Evolutionary conservation across 2,113 vertebrate species (phyloP).

Genomic region (Platichthys stellatus): DNA sequence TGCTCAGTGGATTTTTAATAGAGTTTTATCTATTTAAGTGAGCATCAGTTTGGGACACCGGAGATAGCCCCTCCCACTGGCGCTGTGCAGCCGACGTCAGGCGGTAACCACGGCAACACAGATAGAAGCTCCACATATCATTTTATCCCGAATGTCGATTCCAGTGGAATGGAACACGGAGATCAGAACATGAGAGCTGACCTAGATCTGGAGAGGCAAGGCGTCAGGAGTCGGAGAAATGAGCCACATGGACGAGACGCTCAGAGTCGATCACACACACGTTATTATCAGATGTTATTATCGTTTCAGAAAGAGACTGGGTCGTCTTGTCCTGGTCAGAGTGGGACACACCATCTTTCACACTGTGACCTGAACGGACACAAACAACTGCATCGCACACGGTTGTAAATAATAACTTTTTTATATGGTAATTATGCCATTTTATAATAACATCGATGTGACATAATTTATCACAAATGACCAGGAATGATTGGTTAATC

Average conservation of each 20-base stretch:
- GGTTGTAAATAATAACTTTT: too few relatives aligned
- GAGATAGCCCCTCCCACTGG: slow-evolving; percentile 34
- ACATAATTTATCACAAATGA: too few relatives aligned
- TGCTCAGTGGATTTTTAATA: not conserved
- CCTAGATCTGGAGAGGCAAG: slow-evolving; percentile 63
- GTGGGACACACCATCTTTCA: not conserved
- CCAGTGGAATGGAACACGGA: slow-evolving; percentile 50
- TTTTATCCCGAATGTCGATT: slow-evolving; percentile 53
- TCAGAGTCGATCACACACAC: too few relatives aligned
- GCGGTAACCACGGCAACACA: slow-evolving; percentile 65
- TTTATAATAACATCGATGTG: too few relatives aligned
- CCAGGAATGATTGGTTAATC: too few relatives aligned
- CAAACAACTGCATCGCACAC: not conserved
- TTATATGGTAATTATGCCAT: too few relatives aligned
- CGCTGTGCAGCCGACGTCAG: slow-evolving; percentile 41
- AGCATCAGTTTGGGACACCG: slow-evolving; percentile 24
- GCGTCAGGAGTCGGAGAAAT: not conserved
- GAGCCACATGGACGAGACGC: too few relatives aligned
- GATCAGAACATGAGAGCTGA: slow-evolving; percentile 69
- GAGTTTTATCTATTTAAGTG: slow-evolving; percentile 5
- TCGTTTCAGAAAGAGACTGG: not conserved
- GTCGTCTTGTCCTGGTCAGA: not conserved
- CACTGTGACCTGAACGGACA: not conserved
- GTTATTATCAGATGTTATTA: not conserved
- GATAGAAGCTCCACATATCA: slow-evolving; percentile 52